Evolutionary conservation across 2,113 vertebrate species (phyloP), one percentile per base, ranked within the genome.

Genomic region (Cinclus cinclus): DNA sequence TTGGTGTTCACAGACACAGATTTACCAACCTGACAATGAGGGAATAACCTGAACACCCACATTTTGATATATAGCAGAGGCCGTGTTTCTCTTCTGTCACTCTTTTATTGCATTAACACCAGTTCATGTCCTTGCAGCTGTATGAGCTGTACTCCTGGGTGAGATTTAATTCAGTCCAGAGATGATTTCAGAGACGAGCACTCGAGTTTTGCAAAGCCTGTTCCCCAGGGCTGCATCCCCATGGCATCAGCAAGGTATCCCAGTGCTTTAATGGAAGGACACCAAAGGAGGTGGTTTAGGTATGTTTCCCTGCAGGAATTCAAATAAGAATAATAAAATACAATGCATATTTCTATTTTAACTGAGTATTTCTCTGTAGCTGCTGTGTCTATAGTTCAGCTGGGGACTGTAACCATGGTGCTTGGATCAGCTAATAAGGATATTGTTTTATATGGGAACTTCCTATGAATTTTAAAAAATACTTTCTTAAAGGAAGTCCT

Each of bases 331-430:
- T 31, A 39, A 49, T 30, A 39, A 82, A 73, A 52, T 14, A n/a
- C 18, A 10, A 0, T 0, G 0, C 35, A 2, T 70, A 6, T 35
- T 12, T 4, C 0, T 62, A 1, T 42, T 77, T 74, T 41, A 39
- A 15, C 37, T 17, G 25, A 62, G 31, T 4, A 0, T 75, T 71
- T 84, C 41, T 23, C 42, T 15, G 15, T 30, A 42, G 58, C 31
- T 87, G 49, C 53, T 9, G 1, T 64, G 37, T 11, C 33, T 56
- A 33, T 49, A 8, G 70, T 44, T 88, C n/a, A 60, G 25, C 50
- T 68, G 83, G 30, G 86, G 20, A 21, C 46, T 46, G 39, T 22
- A 10, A 24, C 47, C 35, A 5, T 0, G 0, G 22, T 23, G 24
- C 44, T 80, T 4, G 1, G 37, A 41, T 80, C 35, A 15, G 56